A percentile compares a stretch with the other conserved stretches of the same genome.
These are phyloP conservation scores for Eupithecia exiguata DNA, from an alignment of 2,888 invertebrate genomes.

Conservation along the genomic window DNA sequence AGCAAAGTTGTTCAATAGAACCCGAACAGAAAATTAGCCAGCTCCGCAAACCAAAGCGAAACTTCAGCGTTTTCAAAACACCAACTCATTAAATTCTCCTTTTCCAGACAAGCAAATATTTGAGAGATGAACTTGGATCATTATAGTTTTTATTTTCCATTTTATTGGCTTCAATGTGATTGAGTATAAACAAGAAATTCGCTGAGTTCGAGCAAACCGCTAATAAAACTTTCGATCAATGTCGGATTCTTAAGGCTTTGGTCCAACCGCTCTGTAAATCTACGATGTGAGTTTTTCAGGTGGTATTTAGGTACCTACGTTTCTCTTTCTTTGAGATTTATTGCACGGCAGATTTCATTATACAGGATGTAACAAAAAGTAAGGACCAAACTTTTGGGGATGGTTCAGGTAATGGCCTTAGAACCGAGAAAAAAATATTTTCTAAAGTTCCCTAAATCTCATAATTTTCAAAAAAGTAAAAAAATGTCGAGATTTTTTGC, in stretches of 20 bases:
- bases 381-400: no score
- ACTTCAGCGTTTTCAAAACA: constrained; percentile 31
- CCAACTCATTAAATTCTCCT: constrained; percentile 45
- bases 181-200: constrained; percentile 74
- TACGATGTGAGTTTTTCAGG: neutral
- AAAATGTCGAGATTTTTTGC: no score
- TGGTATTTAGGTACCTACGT: neutral
- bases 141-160: constrained; percentile 75
- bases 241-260: constrained; percentile 49
- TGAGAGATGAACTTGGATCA: constrained; percentile 71
- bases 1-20: constrained; percentile 47
- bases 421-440: no score
- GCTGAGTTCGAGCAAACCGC: constrained; percentile 60
- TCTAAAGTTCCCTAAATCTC: no score
- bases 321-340: neutral
- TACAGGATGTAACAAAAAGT: no score
- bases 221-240: constrained; percentile 72
- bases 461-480: no score
- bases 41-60: constrained; percentile 50
- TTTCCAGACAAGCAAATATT: constrained; percentile 71
- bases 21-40: constrained; percentile 56
- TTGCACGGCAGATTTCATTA: neutral
- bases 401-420: no score
- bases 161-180: constrained; percentile 66
- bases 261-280: neutral